Evolutionary conservation across 2,797 vertebrate genomes (phyloP).

Genomic region (Pseudopleuronectes americanus): DNA sequence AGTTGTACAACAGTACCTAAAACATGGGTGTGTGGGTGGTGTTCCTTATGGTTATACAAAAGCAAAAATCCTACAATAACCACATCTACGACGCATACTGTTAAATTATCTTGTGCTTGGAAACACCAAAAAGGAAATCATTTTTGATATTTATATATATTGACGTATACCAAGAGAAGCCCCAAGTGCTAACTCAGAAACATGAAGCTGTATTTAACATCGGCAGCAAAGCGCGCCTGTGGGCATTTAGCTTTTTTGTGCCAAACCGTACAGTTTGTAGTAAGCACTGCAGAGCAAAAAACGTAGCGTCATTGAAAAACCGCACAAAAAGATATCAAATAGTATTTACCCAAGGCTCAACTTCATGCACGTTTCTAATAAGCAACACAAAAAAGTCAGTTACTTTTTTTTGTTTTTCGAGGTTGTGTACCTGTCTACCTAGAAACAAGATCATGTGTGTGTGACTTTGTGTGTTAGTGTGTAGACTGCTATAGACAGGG

Average conservation of each 20-base stretch:
- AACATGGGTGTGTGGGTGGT: conserved; percentile 88
- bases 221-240: conserved; percentile 86
- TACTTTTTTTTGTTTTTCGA: conserved; percentile 65
- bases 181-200: conserved; percentile 91
- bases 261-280: conserved; percentile 88
- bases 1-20: conserved; percentile 90
- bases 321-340: conserved; percentile 87
- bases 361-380: conserved; percentile 97
- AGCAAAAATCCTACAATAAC: conserved; percentile 90
- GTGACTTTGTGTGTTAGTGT: conserved; percentile 82
- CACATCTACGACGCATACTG: conserved; percentile 88
- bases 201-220: conserved; percentile 91
- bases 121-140: conserved; percentile 90
- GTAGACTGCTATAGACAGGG: conserved; percentile 88
- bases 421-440: conserved; percentile 85
- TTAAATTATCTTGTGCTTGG: conserved; percentile 93
- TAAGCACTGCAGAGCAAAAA: conserved; percentile 91
- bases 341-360: conserved; percentile 92
- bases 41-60: conserved; percentile 94
- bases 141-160: conserved; percentile 87
- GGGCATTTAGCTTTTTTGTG: conserved; percentile 81
- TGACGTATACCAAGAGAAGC: conserved; percentile 86
- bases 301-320: conserved; percentile 82
- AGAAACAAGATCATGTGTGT: conserved; percentile 90
- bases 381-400: conserved; percentile 94